Base-by-base conservation (phyloP, 2,113 vertebrate genomes). In the Sprattus sprattus region DNA sequence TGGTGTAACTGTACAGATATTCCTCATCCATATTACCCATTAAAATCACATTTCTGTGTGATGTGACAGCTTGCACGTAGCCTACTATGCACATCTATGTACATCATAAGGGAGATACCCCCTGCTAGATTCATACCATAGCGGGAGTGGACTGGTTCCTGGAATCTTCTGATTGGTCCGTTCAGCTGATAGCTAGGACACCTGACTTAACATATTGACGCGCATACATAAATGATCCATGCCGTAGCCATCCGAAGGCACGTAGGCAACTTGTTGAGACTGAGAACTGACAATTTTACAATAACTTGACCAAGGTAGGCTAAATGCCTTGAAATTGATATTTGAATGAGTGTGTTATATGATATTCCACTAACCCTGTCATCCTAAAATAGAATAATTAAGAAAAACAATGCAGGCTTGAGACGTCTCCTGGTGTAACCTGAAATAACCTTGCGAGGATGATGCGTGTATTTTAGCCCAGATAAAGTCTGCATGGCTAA, bases 161-260 rank as follows among this genome's bases (percentile, higher is more conserved):
- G 81, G 8, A 9, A 46, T 15, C 20, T 49, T 83, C 84, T 84
- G 32, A 89, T 89, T 89, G 86, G 86, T 54, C 57, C 47, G 4
- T 81, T 20, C 2, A 44, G 44, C 45, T 85, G 83, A 84, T 84
- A 39, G 45, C 25, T 25, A 84, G 71, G 75, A 25, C 85, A 87
- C 86, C 85, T 89, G 84, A 89, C 86, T 86, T 84, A 22, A 45
- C 78, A 84, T 84, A 50, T 50, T 82, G 22, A 64, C 13, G 18
- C 52, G 9, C 10, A 80, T 47, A 84, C 60, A 85, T 84, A 46
- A 84, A 75, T n/a, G 83, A 49, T 84, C 88, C 88, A 89, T 89
- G 10, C 49, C 54, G 81, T 64, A 54, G 45, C 18, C 75, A n/a
- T 47, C 80, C 81, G 32, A 83, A 28, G 45, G 86, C 88, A 89